A percentile compares a stretch with the other conserved stretches of the same genome.
Conservation (phyloP, 2,113 vertebrate species). For the Machaerirhynchus nigripectus region DNA sequence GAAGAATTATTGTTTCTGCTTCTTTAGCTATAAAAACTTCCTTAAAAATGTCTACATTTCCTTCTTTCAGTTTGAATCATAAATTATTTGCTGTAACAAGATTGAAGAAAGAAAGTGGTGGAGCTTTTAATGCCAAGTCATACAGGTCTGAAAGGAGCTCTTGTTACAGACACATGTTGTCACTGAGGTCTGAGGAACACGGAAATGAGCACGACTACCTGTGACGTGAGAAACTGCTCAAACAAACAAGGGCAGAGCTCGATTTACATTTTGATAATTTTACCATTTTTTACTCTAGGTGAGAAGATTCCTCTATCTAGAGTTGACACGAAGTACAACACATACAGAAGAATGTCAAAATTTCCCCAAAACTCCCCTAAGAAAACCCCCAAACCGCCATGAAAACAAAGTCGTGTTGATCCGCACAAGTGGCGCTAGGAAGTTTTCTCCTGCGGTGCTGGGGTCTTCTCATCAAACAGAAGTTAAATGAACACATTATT, state of each 20-base stretch:
- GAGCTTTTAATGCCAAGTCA: not conserved
- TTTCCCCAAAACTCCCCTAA: not conserved
- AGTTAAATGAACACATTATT: not conserved
- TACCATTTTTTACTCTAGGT: not conserved
- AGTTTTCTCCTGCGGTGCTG: not conserved
- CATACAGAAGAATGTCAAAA: not conserved
- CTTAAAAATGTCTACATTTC: not conserved
- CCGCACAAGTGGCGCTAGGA: not conserved
- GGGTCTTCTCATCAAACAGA: not conserved
- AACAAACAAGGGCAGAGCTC: not conserved
- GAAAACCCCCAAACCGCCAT: rapidly evolving
- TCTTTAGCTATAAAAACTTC: not conserved
- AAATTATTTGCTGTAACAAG: not conserved
- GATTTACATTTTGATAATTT: not conserved
- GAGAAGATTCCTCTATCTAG: not conserved
- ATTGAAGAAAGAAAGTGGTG: not conserved
- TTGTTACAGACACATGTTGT: not conserved
- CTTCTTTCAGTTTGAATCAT: not conserved
- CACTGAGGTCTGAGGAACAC: not conserved
- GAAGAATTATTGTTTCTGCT: not conserved
- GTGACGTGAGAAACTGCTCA: not conserved
- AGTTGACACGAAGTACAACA: not conserved
- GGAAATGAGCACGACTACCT: not conserved
- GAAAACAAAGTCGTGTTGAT: not conserved
- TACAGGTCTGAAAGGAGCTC: not conserved